Percentiles rank a stretch among this genome's conserved stretches.
These are phyloP conservation scores for Micropoecilia bifurca DNA, from an alignment of 2,797 vertebrate species.

Conservation along the genomic window DNA sequence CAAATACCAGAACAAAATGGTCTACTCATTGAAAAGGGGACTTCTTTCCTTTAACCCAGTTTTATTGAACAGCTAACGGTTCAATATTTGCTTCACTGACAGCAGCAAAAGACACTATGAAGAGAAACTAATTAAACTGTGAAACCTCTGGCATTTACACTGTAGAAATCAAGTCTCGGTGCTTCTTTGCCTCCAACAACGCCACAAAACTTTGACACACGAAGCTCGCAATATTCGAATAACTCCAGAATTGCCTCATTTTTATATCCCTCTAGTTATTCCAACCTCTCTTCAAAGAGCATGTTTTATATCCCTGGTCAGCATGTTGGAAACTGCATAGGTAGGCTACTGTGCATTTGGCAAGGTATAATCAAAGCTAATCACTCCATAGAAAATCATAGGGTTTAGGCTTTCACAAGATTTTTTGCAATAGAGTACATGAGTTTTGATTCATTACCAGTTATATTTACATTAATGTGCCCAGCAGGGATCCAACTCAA, in stretches of 20 bases:
- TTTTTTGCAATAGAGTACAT: neutral
- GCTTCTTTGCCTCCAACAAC: neutral
- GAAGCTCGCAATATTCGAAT: neutral
- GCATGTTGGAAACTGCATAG: neutral
- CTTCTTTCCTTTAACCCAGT: neutral
- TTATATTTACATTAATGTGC: neutral
- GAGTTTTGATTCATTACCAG: neutral
- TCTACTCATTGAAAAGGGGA: neutral
- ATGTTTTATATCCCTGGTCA: constrained; percentile 6
- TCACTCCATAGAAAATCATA: neutral
- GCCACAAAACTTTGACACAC: neutral
- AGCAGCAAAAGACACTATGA: neutral
- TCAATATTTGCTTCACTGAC: neutral
- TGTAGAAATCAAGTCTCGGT: neutral
- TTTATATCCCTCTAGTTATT: neutral
- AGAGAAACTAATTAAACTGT: neutral
- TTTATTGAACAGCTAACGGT: neutral
- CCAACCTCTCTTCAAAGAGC: neutral
- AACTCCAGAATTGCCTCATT: neutral
- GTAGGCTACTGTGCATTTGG: neutral
- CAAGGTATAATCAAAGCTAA: constrained; percentile 1
- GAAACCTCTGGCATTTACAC: neutral
- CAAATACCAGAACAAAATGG: neutral
- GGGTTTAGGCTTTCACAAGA: neutral
- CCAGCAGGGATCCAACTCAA: neutral